Evolutionary conservation across 2,888 invertebrate species (phyloP), one percentile per base, ranked within the genome.

Genomic region (Noctua pronuba): DNA sequence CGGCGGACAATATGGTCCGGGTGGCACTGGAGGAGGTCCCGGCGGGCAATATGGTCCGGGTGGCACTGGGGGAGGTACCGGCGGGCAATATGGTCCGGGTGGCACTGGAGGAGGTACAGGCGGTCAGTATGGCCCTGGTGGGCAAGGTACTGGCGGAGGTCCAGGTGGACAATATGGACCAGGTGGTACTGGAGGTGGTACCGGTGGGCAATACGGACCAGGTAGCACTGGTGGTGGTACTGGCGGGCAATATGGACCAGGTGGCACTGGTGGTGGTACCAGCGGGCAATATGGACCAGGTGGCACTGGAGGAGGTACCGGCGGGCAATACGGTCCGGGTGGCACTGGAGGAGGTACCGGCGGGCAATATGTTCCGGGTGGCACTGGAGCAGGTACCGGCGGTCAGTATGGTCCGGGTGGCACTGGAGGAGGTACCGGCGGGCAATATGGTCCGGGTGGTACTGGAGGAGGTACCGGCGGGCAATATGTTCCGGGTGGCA

Each of bases 321-420:
- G 64, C 11, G 64, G 70, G 1, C 64, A 55, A 24, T 31, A 44
- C 5, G 65, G 65, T 1, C 58, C 58, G 0, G 21, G 31, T 5
- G 21, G 60, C 4, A n/a, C 52, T 3, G 68, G 46, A 35, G 35
- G 35, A 13, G 60, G 66, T 5, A 55, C 71, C 1, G 80, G 80
- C 31, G 85, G 77, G 3, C 78, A 73, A 55, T 82, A 73, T 58
- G 75, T 58, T 10, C 70, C 70, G 73, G 72, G 77, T 0, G 79
- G 79, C 10, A 60, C 80, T 28, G 76, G 64, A 24, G 73, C 70
- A 4, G 52, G 24, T 64, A 41, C 69, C 13, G 74, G 71, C 10
- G 70, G 65, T 13, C 44, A 64, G 41, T 75, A 52, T 49, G 60
- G 46, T 0, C 71, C 76, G 0, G 66, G n/a, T n/a, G n/a, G 60